Evolutionary conservation across 2,888 invertebrate species (phyloP), one percentile per base, ranked within the genome.

Genomic region (Lepetodrilus schrolli): DNA sequence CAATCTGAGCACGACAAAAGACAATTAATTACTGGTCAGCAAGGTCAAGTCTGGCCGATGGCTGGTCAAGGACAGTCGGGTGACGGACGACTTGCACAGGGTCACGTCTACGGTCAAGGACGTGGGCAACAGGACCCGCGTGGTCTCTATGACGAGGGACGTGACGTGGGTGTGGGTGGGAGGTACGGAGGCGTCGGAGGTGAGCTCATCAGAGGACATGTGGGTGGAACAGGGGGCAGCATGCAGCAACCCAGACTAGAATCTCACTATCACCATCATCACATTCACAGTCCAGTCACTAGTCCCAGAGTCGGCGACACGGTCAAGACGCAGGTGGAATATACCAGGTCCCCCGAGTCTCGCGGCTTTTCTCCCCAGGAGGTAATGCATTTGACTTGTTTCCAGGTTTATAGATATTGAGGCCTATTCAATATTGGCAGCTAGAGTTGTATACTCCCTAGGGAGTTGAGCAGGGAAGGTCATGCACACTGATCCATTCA

Each of bases 1-100:
- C 76, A 77, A 2, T 75, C 79, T 5, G 73, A 71, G 34, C 66
- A 48, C 8, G 72, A 68, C 26, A 17, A 43, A 47, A 43, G 43
- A 38, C 13, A 37, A 21, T 20, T 68, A 13, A 23, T 38, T 17
- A 58, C 70, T 13, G 2, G 38, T 58, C n/a, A 68, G 47, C 17
- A 36, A 20, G 30, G 21, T 23, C 36, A 68, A 37, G 50, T 49
- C 13, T 50, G 70, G 8, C 48, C 38, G 23, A 66, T 58, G 21
- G 20, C 5, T 43, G 72, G 50, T 13, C 30, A 48, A 10, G 23
- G 2, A 48, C 36, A 23, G 17, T 65, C 26, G 43, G 68, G 49
- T 8, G 48, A 48, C 7, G 34, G 7, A 17, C 43, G 17, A 17
- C 43, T 17, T 13, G 43, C 13, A 17, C 4, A 43, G 8, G 43